These are phyloP conservation scores for Tenebrosternarchus preto DNA, from an alignment of 2,113 vertebrate species.

Conservation along the genomic window DNA sequence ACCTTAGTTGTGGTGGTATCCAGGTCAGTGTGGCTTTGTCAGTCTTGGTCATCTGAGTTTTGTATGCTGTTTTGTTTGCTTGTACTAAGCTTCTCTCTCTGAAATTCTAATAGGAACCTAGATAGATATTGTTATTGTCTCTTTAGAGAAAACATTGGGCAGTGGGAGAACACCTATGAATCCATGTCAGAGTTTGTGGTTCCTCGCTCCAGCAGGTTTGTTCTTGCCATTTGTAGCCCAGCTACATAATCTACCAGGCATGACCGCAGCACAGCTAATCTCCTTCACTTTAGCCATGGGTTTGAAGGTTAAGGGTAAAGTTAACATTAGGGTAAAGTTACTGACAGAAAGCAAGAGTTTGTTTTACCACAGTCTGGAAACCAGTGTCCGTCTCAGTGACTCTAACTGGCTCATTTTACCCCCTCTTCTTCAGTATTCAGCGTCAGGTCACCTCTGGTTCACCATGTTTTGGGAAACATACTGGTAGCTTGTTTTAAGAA, in stretches of 20 bases:
- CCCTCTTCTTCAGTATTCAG: background rate
- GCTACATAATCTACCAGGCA: constrained; percentile 7
- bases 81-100: background rate
- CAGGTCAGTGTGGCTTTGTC: constrained; percentile 76
- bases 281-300: background rate
- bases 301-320: constrained; percentile 52
- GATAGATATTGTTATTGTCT: constrained; percentile 18
- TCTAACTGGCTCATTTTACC: constrained; percentile 30
- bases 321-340: constrained; percentile 63
- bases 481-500: background rate
- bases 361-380: constrained; percentile 16
- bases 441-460: background rate
- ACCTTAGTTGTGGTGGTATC: constrained; percentile 88
- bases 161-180: constrained; percentile 93
- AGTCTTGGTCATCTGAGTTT: background rate
- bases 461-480: background rate
- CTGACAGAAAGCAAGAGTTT: constrained; percentile 65
- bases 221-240: constrained; percentile 20
- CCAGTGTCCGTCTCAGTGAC: constrained; percentile 35
- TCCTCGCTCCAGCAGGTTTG: constrained; percentile 94
- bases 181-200: constrained; percentile 92
- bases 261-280: constrained; percentile 5
- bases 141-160: constrained; percentile 75
- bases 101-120: too few relatives aligned
- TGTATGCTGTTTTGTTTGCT: background rate